phyloP scores from a whole-genome alignment of 2,113 vertebrate species.

The Hucho hucho region DNA sequence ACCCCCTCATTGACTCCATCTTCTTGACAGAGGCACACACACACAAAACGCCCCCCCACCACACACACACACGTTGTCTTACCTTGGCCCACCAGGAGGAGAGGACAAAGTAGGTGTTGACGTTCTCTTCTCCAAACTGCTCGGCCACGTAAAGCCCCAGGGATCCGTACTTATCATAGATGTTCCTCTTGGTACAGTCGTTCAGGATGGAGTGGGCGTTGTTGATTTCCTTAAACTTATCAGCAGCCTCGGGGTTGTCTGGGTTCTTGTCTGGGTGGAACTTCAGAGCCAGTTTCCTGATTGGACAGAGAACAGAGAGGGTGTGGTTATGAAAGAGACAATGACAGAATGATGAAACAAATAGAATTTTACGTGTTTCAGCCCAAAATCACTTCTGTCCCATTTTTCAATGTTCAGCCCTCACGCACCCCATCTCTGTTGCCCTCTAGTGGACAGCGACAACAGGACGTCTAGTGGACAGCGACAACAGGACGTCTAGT shows the following conservation, averaged over 20 bases:
- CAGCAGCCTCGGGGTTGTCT: slow-evolving; percentile 92
- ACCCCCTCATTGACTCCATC: no score
- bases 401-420: no score
- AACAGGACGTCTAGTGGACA: no score
- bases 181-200: slow-evolving; percentile 92
- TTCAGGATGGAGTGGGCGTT: slow-evolving; percentile 92
- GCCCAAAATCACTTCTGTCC: no score
- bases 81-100: slow-evolving; percentile 99
- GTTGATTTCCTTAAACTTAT: slow-evolving; percentile 99
- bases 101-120: slow-evolving; percentile 98
- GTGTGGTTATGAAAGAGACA: background rate
- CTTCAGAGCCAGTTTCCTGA: slow-evolving; percentile 94
- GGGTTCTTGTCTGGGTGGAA: slow-evolving; percentile 99
- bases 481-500: no score
- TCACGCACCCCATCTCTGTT: no score
- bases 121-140: slow-evolving; percentile 98
- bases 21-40: no score
- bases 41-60: background rate
- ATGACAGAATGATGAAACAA: background rate
- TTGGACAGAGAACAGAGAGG: background rate
- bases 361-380: no score
- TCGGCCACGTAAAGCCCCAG: slow-evolving; percentile 96
- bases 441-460: no score
- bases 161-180: slow-evolving; percentile 98
- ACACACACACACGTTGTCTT: slow-evolving; percentile 14